Conservation (phyloP, 2,113 vertebrate species). For the Tympanuchus pallidicinctus region DNA sequence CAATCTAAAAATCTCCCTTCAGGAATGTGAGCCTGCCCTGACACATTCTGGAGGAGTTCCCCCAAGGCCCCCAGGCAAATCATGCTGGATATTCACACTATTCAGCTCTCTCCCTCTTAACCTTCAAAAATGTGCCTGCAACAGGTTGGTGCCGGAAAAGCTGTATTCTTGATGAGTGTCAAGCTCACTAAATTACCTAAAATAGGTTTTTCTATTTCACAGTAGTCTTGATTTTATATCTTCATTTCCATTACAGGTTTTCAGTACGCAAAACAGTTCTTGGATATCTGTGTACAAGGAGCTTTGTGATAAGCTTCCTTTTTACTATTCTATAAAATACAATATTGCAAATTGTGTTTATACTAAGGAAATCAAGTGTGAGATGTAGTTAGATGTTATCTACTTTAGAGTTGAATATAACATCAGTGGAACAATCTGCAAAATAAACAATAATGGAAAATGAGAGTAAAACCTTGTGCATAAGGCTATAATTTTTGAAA, state of each 20-base stretch:
- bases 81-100: not conserved
- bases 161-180: not conserved
- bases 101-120: not conserved
- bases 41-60: constrained; percentile 8
- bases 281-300: constrained; percentile 26
- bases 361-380: constrained; percentile 8
- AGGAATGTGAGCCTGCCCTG: constrained; percentile 34
- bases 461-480: not conserved
- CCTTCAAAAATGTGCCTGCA: not conserved
- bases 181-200: not conserved
- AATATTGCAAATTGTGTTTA: constrained; percentile 7
- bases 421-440: not conserved
- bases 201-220: not conserved
- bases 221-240: constrained; percentile 3
- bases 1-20: not conserved
- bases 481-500: not conserved
- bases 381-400: constrained; percentile 32
- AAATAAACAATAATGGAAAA: constrained; percentile 42
- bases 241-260: not conserved
- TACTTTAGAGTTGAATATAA: constrained; percentile 4
- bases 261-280: constrained; percentile 28
- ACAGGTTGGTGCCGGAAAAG: not conserved
- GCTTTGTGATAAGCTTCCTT: constrained; percentile 35
- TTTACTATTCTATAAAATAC: constrained; percentile 46
- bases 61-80: not conserved